Percentiles rank a stretch among this genome's conserved stretches.
Conservation (phyloP, 92 coral and sea anemone genomes). For the Bergia sp. region DNA sequence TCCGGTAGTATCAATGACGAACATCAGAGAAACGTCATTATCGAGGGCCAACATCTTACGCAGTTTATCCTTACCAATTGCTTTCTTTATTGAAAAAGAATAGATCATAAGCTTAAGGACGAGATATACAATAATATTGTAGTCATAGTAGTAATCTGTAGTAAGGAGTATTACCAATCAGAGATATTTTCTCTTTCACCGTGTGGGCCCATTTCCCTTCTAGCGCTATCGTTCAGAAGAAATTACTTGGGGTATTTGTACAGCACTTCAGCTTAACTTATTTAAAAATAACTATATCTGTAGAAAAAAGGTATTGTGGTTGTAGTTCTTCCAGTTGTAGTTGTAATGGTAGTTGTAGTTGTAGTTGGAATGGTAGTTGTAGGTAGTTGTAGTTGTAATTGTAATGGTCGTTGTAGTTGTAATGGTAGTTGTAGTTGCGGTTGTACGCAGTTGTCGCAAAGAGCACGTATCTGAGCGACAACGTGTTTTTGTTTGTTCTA, state of each 20-base stretch:
- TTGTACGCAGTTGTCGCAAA: neutral
- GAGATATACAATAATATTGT: neutral
- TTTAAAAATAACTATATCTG: no score
- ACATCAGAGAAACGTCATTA: conserved; percentile 66
- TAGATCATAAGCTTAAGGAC: neutral
- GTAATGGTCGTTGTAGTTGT: neutral
- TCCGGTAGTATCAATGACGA: conserved; percentile 69
- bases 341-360: neutral
- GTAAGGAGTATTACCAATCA: no score
- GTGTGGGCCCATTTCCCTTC: no score
- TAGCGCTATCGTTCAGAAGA: no score
- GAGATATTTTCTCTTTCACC: no score
- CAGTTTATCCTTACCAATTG: conserved; percentile 5
- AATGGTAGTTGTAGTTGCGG: neutral
- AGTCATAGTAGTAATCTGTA: neutral
- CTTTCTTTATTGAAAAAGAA: neutral
- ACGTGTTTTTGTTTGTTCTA: no score
- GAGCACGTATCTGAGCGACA: no score
- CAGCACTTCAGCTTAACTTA: no score
- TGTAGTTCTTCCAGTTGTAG: neutral
- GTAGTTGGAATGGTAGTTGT: neutral
- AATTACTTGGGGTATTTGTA: no score
- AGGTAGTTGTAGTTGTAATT: neutral
- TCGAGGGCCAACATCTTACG: conserved; percentile 16
- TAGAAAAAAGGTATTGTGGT: no score